Evolutionary conservation across 2,797 vertebrate genomes (phyloP).

Genomic region (Coracias cyanogaster): DNA sequence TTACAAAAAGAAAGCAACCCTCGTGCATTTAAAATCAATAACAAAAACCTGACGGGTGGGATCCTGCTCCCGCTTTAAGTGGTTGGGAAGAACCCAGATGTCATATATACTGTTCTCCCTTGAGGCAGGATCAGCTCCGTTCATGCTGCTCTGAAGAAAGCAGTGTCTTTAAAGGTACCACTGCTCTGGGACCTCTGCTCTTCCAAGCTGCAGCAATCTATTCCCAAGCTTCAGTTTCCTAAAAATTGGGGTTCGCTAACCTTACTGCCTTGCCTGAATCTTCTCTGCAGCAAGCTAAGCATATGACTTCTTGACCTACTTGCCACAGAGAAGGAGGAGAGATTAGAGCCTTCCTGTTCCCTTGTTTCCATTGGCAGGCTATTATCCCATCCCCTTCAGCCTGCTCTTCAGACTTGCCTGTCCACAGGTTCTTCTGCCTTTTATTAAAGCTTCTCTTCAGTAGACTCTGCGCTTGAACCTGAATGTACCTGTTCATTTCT

Average conservation of each 20-base stretch:
- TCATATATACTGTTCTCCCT: not conserved
- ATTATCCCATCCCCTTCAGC: not conserved
- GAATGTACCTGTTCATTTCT: not conserved
- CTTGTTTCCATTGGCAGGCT: not conserved
- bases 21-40: not conserved
- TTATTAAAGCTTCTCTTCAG: not conserved
- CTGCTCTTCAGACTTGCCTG: not conserved
- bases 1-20: not conserved
- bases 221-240: not conserved
- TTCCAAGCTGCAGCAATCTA: not conserved
- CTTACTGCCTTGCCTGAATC: not conserved
- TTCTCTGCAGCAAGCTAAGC: not conserved
- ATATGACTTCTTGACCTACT: not conserved
- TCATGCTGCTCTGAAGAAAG: not conserved
- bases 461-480: not conserved
- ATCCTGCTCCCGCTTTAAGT: not conserved
- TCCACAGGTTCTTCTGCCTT: not conserved
- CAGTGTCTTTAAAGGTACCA: not conserved
- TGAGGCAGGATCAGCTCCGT: not conserved
- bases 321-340: not conserved
- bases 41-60: not conserved
- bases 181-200: not conserved
- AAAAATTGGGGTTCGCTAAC: not conserved
- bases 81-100: not conserved
- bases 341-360: not conserved